Evolutionary conservation across 1,140 invertebrate genomes (phyloP).

Genomic region (Drosophila kikkawai): DNA sequence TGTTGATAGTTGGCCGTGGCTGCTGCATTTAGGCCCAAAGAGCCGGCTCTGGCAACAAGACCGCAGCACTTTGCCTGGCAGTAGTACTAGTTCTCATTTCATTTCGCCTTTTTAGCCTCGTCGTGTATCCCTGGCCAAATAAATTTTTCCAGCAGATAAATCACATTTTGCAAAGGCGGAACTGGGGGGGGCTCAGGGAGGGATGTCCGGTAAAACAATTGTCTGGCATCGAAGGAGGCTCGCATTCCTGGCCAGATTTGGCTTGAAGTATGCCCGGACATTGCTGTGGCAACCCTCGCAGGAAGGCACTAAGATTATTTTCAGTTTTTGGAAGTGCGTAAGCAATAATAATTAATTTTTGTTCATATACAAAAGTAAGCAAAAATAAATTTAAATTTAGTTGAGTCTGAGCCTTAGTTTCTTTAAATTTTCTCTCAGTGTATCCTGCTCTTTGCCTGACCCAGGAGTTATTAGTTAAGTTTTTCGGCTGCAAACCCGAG

Average conservation of each 20-base stretch:
- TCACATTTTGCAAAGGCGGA: slow-evolving; percentile 43
- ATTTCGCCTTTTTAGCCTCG: slow-evolving; percentile 48
- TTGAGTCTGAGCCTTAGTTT: no score
- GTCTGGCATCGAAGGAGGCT: slow-evolving; percentile 1
- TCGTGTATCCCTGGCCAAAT: slow-evolving; percentile 46
- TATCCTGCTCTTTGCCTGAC: background rate
- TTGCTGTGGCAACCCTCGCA: slow-evolving; percentile 44
- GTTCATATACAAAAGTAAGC: no score
- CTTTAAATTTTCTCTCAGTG: background rate
- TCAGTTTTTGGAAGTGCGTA: no score
- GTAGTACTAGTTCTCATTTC: slow-evolving; percentile 40
- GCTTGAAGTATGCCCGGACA: slow-evolving; percentile 3
- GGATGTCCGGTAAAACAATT: slow-evolving; percentile 46
- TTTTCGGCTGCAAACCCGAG: slow-evolving; percentile 31
- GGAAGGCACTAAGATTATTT: slow-evolving; percentile 3
- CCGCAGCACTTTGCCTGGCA: slow-evolving; percentile 27
- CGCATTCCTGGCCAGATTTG: slow-evolving; percentile 6
- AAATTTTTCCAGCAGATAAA: slow-evolving; percentile 62
- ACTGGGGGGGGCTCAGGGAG: background rate
- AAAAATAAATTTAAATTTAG: background rate
- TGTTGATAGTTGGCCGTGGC: slow-evolving; percentile 11
- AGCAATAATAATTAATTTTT: background rate
- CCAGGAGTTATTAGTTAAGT: slow-evolving; percentile 61
- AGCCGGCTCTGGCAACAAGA: slow-evolving; percentile 13
- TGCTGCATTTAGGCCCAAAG: slow-evolving; percentile 2